These are phyloP conservation scores for Cheirogaleus medius DNA, from an alignment of 2,113 vertebrate genomes.

Conservation along the genomic window DNA sequence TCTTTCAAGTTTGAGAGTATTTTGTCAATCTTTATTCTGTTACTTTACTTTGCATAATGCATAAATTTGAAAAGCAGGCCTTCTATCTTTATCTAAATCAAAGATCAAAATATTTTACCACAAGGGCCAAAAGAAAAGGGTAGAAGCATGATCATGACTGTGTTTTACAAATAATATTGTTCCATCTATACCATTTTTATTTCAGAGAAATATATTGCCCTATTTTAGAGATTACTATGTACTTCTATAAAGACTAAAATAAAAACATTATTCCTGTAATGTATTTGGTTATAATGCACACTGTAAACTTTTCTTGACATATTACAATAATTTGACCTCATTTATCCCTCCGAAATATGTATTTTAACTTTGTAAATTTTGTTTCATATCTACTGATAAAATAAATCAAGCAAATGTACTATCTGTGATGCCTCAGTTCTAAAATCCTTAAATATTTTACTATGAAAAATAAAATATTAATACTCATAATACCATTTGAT, in stretches of 20 bases:
- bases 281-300: not conserved
- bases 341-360: not conserved
- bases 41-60: not conserved
- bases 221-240: not conserved
- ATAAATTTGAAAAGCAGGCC: not conserved
- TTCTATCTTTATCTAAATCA: slow-evolving; percentile 15
- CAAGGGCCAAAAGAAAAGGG: not conserved
- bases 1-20: not conserved
- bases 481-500: not conserved
- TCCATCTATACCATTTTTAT: not conserved
- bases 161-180: not conserved
- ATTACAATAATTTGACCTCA: not conserved
- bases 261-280: not conserved
- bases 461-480: not conserved
- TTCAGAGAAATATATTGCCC: not conserved
- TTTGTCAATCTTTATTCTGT: not conserved
- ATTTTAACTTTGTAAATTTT: slow-evolving; percentile 11
- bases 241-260: not conserved
- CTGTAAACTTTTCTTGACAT: not conserved
- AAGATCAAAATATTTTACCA: not conserved
- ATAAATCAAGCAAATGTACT: not conserved
- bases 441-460: not conserved
- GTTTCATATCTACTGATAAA: not conserved
- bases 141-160: not conserved
- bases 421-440: not conserved